A percentile compares a stretch with the other conserved stretches of the same genome.
These are phyloP conservation scores for Eptatretus atami DNA, from an alignment of 2,797 vertebrate species.

Conservation along the genomic window DNA sequence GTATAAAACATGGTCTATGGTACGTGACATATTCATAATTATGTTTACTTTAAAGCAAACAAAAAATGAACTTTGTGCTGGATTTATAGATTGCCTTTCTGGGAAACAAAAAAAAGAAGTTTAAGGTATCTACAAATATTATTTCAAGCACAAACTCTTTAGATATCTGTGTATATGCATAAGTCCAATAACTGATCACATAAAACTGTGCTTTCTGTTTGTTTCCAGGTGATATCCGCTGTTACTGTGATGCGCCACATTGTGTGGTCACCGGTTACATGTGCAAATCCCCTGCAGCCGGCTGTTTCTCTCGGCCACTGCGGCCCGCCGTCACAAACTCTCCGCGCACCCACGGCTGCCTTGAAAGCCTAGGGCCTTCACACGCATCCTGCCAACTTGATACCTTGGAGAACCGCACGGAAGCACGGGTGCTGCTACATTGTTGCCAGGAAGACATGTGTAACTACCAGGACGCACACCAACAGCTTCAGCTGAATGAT, in stretches of 20 bases:
- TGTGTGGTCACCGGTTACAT: slow-evolving; percentile 93
- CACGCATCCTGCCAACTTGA: slow-evolving; percentile 29
- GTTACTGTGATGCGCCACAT: slow-evolving; percentile 85
- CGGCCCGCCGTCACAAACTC: slow-evolving; percentile 62
- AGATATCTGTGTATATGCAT: too few relatives aligned
- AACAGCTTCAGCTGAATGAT: slow-evolving; percentile 14
- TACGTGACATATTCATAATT: too few relatives aligned
- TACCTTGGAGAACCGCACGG: slow-evolving; percentile 20
- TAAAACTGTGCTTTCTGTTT: too few relatives aligned
- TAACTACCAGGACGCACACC: slow-evolving; percentile 78
- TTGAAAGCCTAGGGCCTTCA: slow-evolving; percentile 35
- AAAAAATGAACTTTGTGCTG: too few relatives aligned
- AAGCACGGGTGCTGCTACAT: slow-evolving; percentile 21
- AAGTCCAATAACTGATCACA: too few relatives aligned
- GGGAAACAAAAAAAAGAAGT: too few relatives aligned
- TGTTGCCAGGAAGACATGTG: slow-evolving; percentile 98
- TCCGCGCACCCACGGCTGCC: slow-evolving; percentile 69
- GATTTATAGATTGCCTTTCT: too few relatives aligned
- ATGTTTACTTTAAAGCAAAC: too few relatives aligned
- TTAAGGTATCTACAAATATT: too few relatives aligned
- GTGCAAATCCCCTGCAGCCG: slow-evolving; percentile 77
- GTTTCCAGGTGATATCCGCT: slow-evolving; percentile 59
- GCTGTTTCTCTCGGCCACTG: slow-evolving; percentile 73
- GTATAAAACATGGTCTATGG: too few relatives aligned
- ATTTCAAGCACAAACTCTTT: too few relatives aligned